Evolutionary conservation across 2,113 vertebrate genomes (phyloP).

Genomic region (Cottus gobio): DNA sequence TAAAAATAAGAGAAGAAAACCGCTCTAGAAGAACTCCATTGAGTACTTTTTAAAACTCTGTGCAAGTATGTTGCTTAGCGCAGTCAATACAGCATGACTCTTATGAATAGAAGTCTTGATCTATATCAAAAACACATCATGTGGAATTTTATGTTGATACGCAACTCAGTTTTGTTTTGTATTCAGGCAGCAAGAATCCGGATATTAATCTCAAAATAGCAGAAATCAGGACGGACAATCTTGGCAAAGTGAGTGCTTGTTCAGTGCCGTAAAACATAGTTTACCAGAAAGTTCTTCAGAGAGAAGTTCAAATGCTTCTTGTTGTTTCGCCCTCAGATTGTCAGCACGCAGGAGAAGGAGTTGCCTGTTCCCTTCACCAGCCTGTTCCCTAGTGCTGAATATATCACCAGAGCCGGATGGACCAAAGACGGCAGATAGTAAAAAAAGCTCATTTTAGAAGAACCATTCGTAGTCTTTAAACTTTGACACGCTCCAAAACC

Average conservation of each 20-base stretch:
- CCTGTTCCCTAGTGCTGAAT: conserved; percentile 89
- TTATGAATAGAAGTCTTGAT: not conserved
- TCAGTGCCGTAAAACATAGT: not conserved
- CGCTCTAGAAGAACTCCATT: not conserved
- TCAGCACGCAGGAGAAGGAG: conserved; percentile 88
- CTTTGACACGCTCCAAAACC: not conserved
- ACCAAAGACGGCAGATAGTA: conserved; percentile 93
- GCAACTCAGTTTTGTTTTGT: conserved; percentile 37
- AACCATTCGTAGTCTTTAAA: not conserved
- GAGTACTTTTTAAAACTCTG: not conserved
- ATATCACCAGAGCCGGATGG: conserved; percentile 94
- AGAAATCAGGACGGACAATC: conserved; percentile 87
- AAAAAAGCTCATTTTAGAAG: not conserved
- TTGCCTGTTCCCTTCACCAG: conserved; percentile 87
- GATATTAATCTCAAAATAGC: conserved; percentile 91
- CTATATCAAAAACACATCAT: not conserved
- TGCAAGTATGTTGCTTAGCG: not conserved
- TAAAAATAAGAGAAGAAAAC: not conserved
- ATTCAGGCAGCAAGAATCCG: conserved; percentile 95
- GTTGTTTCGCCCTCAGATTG: conserved; percentile 80
- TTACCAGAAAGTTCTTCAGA: not conserved
- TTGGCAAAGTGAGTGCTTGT: conserved; percentile 87
- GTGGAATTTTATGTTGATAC: not conserved
- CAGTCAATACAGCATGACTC: not conserved
- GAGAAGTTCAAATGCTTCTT: not conserved